A percentile compares a stretch with the other conserved stretches of the same genome.
Evolutionary conservation across 2,797 vertebrate genomes (phyloP).

Genomic region (Pyrrhura leucotis): DNA sequence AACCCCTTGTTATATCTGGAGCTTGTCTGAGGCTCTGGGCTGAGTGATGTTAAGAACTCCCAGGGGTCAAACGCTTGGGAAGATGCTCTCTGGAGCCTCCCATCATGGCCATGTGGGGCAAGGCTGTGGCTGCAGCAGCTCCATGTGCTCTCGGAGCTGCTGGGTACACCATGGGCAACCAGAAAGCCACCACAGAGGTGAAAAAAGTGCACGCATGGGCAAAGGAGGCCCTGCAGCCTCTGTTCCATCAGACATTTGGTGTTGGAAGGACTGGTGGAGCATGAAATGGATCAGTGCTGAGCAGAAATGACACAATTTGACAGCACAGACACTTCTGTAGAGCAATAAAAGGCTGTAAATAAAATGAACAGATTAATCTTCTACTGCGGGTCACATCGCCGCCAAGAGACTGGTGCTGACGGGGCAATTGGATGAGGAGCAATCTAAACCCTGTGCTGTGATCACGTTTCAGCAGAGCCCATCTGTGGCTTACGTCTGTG

Average conservation of each 20-base stretch:
- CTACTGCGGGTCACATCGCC: background rate
- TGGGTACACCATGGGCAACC: background rate
- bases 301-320: background rate
- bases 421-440: background rate
- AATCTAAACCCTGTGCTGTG: background rate
- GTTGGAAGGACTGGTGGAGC: background rate
- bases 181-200: background rate
- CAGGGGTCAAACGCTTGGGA: background rate
- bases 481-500: slow-evolving; percentile 83
- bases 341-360: slow-evolving; percentile 14
- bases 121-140: background rate
- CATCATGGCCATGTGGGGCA: background rate
- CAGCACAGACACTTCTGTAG: background rate
- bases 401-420: slow-evolving; percentile 34
- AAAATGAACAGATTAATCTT: slow-evolving; percentile 56
- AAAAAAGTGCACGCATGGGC: fast-evolving
- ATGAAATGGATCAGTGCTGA: background rate
- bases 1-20: background rate
- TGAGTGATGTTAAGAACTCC: background rate
- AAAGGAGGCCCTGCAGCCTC: background rate
- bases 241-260: background rate
- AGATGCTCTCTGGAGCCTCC: background rate
- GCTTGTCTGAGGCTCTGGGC: background rate
- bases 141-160: background rate
- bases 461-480: background rate